These are phyloP conservation scores for Delphinapterus leucas DNA, from an alignment of 2,113 vertebrate genomes.

Conservation along the genomic window DNA sequence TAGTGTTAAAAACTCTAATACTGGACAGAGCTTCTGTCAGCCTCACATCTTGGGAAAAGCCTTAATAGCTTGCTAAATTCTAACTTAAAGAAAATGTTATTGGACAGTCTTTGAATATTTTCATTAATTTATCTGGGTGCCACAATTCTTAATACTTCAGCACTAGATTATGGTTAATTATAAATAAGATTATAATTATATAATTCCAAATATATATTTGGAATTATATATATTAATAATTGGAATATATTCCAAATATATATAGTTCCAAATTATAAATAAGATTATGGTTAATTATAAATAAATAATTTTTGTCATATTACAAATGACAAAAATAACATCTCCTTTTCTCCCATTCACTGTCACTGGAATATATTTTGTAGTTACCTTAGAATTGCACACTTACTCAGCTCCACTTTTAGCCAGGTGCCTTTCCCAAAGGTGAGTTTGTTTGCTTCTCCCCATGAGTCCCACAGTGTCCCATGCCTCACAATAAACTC, in stretches of 20 bases:
- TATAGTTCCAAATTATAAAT: too few species aligned
- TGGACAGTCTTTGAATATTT: not conserved
- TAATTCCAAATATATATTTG: too few species aligned
- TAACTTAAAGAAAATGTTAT: not conserved
- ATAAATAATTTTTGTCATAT: not conserved
- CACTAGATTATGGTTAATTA: not conserved
- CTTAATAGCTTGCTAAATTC: conserved; percentile 10
- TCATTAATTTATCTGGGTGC: not conserved
- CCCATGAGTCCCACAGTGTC: conserved; percentile 24
- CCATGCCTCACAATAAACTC: conserved; percentile 28
- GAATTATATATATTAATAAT: too few species aligned
- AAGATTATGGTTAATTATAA: conserved; percentile 8
- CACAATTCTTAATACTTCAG: not conserved
- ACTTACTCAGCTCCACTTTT: conserved; percentile 33
- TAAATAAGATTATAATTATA: not conserved
- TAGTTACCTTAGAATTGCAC: not conserved
- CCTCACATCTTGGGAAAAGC: not conserved
- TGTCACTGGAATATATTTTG: not conserved
- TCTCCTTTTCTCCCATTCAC: not conserved
- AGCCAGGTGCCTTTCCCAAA: conserved; percentile 41
- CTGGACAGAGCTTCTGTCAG: not conserved
- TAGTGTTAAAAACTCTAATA: conserved; percentile 2
- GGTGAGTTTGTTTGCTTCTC: not conserved
- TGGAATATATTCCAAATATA: too few species aligned
- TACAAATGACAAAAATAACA: not conserved